Percentiles rank a stretch among this genome's conserved stretches.
phyloP scores from a whole-genome alignment of 2,113 vertebrate genomes.

The Tetraodon nigroviridis region DNA sequence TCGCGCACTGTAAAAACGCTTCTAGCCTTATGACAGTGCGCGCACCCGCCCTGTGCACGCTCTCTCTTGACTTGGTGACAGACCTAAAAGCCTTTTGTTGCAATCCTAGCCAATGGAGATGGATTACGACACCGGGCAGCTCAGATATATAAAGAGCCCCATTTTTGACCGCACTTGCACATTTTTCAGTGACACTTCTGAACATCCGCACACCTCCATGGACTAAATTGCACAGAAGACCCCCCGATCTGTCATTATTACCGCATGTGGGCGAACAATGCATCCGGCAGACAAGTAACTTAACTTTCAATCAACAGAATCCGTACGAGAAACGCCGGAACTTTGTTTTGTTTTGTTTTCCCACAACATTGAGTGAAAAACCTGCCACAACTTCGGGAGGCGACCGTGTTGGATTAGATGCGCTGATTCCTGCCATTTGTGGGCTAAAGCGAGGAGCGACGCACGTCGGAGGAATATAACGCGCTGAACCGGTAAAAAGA shows the following conservation, averaged over 20 bases:
- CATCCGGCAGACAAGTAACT: slow-evolving; percentile 57
- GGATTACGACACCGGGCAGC: slow-evolving; percentile 90
- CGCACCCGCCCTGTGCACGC: slow-evolving; percentile 67
- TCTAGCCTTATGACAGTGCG: slow-evolving; percentile 50
- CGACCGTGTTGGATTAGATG: slow-evolving; percentile 65
- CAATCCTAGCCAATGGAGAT: slow-evolving; percentile 92
- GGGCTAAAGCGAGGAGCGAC: slow-evolving; percentile 59
- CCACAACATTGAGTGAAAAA: slow-evolving; percentile 37
- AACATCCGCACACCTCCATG: slow-evolving; percentile 66
- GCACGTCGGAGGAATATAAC: slow-evolving; percentile 50
- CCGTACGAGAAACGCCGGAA: slow-evolving; percentile 48
- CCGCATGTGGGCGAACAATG: slow-evolving; percentile 54
- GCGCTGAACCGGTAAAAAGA: slow-evolving; percentile 44
- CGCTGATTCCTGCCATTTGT: slow-evolving; percentile 49
- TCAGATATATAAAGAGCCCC: slow-evolving; percentile 91
- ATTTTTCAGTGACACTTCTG: slow-evolving; percentile 78
- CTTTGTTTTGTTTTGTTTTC: slow-evolving; percentile 42
- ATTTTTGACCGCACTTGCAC: slow-evolving; percentile 77
- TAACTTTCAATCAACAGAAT: slow-evolving; percentile 60
- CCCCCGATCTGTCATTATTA: slow-evolving; percentile 32
- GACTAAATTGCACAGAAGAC: slow-evolving; percentile 66
- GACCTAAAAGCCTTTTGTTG: slow-evolving; percentile 95
- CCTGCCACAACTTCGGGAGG: slow-evolving; percentile 35
- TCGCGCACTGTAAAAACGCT: slow-evolving; percentile 60
- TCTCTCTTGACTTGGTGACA: slow-evolving; percentile 84